Percentiles rank a stretch among this genome's conserved stretches.
These are phyloP conservation scores for Synergus umbraculus DNA, from an alignment of 2,888 invertebrate species.

Conservation along the genomic window DNA sequence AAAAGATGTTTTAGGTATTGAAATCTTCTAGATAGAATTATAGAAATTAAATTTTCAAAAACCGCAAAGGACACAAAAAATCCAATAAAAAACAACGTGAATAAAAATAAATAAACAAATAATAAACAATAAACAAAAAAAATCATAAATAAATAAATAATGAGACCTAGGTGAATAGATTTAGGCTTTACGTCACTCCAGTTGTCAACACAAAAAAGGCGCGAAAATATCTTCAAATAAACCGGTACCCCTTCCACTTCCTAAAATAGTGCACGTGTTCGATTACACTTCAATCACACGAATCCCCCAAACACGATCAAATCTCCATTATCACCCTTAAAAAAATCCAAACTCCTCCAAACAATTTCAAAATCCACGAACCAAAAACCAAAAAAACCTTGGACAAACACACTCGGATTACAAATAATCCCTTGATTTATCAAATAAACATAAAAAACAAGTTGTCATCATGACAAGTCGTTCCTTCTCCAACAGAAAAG, in stretches of 20 bases:
- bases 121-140: background rate
- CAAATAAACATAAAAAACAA: background rate
- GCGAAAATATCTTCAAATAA: conserved; percentile 19
- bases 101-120: background rate
- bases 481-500: background rate
- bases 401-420: background rate
- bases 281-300: conserved; percentile 19
- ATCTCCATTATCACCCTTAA: conserved; percentile 6
- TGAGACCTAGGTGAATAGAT: background rate
- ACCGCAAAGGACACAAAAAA: background rate
- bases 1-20: no score
- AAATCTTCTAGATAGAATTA: no score
- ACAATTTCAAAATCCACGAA: background rate
- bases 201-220: background rate
- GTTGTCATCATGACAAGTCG: background rate
- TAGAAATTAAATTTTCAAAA: background rate
- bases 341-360: conserved; percentile 10
- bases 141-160: background rate
- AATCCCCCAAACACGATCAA: conserved; percentile 1
- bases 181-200: background rate
- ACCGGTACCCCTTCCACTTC: conserved; percentile 25
- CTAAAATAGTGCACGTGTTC: conserved; percentile 39
- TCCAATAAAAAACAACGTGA: background rate
- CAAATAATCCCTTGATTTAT: background rate
- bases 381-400: background rate